Base-by-base conservation (phyloP, 2,888 invertebrate species). In the Siphlonurus alternatus region DNA sequence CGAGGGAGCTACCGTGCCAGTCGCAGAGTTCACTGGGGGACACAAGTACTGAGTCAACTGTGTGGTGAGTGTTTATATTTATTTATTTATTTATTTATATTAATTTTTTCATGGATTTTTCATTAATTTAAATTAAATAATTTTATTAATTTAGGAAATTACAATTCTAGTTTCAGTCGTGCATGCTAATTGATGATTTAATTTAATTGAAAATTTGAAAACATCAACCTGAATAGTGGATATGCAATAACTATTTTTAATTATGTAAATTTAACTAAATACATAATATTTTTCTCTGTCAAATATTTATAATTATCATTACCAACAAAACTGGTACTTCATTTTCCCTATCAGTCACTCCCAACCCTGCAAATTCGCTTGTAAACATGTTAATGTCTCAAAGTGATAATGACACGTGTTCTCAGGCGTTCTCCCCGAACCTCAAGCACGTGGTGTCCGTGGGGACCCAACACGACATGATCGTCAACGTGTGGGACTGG, bases 401-500 rank as follows among this genome's bases (percentile, higher is more conserved):
- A n/a, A n/a, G n/a, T n/a, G n/a, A n/a, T n/a, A n/a, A n/a, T n/a
- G n/a, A n/a, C n/a, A n/a, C n/a, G n/a, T n/a, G n/a, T n/a, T 56
- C 80, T 53, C 79, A 95, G 95, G 90, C 93, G 56, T 97, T 97
- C 76, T 95, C 96, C 59, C 95, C 93, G 56, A 93, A 92, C 72
- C 87, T 89, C 73, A 94, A 94, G 77, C 94, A 94, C 78, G 87
- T 98, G 69, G 94, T 96, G 66, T 96, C 95, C 38, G 89, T 98
- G 66, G 98, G 98, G 3, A 93, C 95, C 18, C 96, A 97, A 73
- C 96, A 98, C 77, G 98, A 98, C 77, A 97, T 95, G 93, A 93
- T 95, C 69, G 94, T 98, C 66, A 96, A 96, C 74, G 95, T 99
- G 24, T 99, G 97, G 93, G 97, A 98, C 76, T 98, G 97, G 95